phyloP scores from a whole-genome alignment of 2,797 vertebrate species.

The Tadarida brasiliensis region DNA sequence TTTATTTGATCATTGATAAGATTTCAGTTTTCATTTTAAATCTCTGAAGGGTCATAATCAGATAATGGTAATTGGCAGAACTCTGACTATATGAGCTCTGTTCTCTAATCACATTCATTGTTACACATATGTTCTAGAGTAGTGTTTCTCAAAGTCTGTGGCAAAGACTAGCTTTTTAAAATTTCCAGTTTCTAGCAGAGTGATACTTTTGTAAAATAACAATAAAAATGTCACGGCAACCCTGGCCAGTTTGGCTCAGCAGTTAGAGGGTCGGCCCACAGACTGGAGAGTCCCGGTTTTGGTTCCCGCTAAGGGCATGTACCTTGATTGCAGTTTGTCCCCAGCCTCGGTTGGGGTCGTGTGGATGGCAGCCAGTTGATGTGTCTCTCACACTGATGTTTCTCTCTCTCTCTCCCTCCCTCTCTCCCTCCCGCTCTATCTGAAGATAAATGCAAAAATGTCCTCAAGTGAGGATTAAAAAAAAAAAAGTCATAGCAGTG shows the following conservation, averaged over 20 bases:
- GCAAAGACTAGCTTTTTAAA: not conserved
- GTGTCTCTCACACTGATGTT: too few species aligned
- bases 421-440: too few species aligned
- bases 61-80: not conserved
- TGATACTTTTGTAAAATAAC: conserved; percentile 1
- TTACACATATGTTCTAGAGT: not conserved
- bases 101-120: conserved; percentile 14
- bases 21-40: conserved; percentile 45
- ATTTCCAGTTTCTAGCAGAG: not conserved
- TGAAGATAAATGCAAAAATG: too few species aligned
- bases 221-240: not conserved
- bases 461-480: too few species aligned
- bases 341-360: too few species aligned
- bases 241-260: too few species aligned
- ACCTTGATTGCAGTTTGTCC: too few species aligned
- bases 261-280: too few species aligned
- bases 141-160: conserved; percentile 18
- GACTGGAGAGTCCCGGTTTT: too few species aligned
- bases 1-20: conserved; percentile 27
- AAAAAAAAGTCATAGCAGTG: not conserved
- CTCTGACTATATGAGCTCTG: not conserved
- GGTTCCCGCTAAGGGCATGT: too few species aligned
- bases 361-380: too few species aligned
- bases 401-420: too few species aligned
- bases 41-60: not conserved